A percentile compares a stretch with the other conserved stretches of the same genome.
phyloP scores from a whole-genome alignment of 2,888 invertebrate genomes.

The Parnassius smintheus region DNA sequence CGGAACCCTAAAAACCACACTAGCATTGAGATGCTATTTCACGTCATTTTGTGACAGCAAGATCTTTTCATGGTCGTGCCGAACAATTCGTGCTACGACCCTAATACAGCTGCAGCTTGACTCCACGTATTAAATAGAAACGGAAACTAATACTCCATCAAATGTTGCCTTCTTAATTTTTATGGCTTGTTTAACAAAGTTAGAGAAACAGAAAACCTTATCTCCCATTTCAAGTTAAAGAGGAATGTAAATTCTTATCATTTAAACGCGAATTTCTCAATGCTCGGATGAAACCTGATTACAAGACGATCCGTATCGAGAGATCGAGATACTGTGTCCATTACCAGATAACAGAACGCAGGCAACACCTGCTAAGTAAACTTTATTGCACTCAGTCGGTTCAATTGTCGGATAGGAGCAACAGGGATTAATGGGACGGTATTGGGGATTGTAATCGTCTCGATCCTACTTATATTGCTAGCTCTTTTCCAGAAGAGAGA shows the following conservation, averaged over 20 bases:
- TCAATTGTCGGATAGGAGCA: conserved; percentile 36
- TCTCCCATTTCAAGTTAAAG: not conserved
- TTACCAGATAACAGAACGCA: conserved; percentile 39
- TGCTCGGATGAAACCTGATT: conserved; percentile 42
- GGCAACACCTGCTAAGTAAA: conserved; percentile 40
- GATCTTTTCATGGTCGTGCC: too few species aligned
- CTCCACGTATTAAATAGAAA: too few species aligned
- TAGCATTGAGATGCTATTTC: too few species aligned
- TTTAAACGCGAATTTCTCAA: conserved; percentile 32
- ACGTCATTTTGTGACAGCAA: too few species aligned
- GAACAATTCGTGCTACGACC: too few species aligned
- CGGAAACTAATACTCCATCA: not conserved
- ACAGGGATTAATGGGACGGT: conserved; percentile 32
- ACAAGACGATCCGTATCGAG: conserved; percentile 40
- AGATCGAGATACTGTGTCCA: conserved; percentile 32
- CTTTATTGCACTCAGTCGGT: conserved; percentile 37
- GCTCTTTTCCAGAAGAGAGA: conserved; percentile 8
- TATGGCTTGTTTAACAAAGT: conserved; percentile 10
- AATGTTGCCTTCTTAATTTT: not conserved
- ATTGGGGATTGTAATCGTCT: conserved; percentile 10
- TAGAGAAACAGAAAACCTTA: not conserved
- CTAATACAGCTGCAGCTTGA: too few species aligned
- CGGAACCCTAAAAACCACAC: too few species aligned
- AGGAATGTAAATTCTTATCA: conserved; percentile 23
- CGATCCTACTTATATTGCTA: not conserved